Conservation (phyloP, 1,140 invertebrate species). For the Probaryconus sp. region DNA sequence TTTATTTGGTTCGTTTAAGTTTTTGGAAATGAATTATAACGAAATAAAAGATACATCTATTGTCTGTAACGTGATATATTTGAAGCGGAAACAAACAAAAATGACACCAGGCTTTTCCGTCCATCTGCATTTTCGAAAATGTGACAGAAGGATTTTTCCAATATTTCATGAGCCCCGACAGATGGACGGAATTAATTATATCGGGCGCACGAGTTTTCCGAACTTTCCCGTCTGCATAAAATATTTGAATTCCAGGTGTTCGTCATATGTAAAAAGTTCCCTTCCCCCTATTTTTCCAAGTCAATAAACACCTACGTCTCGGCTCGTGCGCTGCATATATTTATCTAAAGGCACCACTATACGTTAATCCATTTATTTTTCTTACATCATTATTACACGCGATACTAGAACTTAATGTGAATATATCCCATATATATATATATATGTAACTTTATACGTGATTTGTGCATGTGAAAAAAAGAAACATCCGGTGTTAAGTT, state of each 20-base stretch:
- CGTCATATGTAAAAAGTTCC: constrained; percentile 24
- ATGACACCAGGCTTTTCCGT: too few relatives aligned
- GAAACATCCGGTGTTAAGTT: too few relatives aligned
- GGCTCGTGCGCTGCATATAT: constrained; percentile 32
- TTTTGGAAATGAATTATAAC: too few relatives aligned
- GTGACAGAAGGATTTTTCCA: constrained; percentile 19
- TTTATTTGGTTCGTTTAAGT: too few relatives aligned
- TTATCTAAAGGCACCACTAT: constrained; percentile 27
- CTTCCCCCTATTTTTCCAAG: constrained; percentile 38
- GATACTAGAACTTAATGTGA: too few relatives aligned
- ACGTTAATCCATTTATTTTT: constrained; percentile 36
- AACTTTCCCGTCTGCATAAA: constrained; percentile 10
- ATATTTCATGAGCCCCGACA: constrained; percentile 34
- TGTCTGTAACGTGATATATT: too few relatives aligned
- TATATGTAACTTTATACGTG: too few relatives aligned
- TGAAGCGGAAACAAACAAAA: too few relatives aligned
- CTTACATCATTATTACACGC: background rate
- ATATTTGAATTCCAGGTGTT: constrained; percentile 44
- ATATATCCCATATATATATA: too few relatives aligned
- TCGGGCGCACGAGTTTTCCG: constrained; percentile 14
- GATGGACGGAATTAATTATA: constrained; percentile 40
- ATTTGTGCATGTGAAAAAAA: too few relatives aligned
- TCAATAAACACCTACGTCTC: constrained; percentile 49
- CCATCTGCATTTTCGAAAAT: constrained; percentile 28
- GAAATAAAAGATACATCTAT: too few relatives aligned